Percentiles rank a stretch among this genome's conserved stretches.
Conservation (phyloP, 2,113 vertebrate genomes). For the human region GRCh38 chr12:5614001-5614500, state of each 20-base stretch:
- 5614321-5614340: slow-evolving; percentile 4
- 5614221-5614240: neutral
- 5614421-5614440: neutral
- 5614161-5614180: slow-evolving; percentile 27
- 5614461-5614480: neutral
- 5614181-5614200: neutral
- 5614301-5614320: neutral
- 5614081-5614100: neutral
- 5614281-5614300: neutral
- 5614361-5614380: neutral
- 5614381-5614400: neutral
- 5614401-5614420: neutral
- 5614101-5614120: neutral
- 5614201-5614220: neutral
- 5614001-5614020: neutral
- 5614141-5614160: neutral
- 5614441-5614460: neutral
- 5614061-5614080: neutral
- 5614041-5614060: neutral
- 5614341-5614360: neutral
- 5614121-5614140: neutral
- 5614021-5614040: neutral
- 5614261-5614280: neutral
- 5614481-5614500: neutral
- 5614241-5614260: slow-evolving; percentile 1